phyloP scores from a whole-genome alignment of 2,113 vertebrate species.

The Cromileptes altivelis region DNA sequence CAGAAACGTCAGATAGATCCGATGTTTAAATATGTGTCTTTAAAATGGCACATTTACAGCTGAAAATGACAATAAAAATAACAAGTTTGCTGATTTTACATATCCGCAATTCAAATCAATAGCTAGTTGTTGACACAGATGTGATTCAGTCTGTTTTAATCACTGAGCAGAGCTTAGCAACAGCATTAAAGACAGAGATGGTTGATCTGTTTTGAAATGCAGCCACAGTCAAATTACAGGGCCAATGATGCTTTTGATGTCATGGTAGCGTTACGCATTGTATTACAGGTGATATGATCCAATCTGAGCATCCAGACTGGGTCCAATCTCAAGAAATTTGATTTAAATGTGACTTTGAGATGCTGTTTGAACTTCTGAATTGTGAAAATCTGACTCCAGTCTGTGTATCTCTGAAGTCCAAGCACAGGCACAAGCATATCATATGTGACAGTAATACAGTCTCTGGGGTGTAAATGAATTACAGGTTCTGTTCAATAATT shows the following conservation, averaged over 20 bases:
- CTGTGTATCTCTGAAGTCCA: not conserved
- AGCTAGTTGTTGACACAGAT: no score
- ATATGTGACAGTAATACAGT: not conserved
- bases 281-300: not conserved
- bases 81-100: no score
- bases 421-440: not conserved
- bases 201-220: not conserved
- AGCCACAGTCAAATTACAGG: not conserved
- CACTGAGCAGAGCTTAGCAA: not conserved
- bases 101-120: no score
- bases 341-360: no score
- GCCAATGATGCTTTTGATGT: not conserved
- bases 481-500: not conserved
- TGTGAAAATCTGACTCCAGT: not conserved
- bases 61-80: no score
- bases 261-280: not conserved
- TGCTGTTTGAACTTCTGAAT: no score
- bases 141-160: not conserved
- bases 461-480: not conserved
- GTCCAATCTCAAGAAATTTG: not conserved
- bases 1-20: no score
- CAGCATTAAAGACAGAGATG: not conserved
- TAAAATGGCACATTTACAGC: no score
- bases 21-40: no score
- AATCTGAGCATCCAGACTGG: no score